Conservation (phyloP, 2,888 invertebrate species). For the Arge pagana region DNA sequence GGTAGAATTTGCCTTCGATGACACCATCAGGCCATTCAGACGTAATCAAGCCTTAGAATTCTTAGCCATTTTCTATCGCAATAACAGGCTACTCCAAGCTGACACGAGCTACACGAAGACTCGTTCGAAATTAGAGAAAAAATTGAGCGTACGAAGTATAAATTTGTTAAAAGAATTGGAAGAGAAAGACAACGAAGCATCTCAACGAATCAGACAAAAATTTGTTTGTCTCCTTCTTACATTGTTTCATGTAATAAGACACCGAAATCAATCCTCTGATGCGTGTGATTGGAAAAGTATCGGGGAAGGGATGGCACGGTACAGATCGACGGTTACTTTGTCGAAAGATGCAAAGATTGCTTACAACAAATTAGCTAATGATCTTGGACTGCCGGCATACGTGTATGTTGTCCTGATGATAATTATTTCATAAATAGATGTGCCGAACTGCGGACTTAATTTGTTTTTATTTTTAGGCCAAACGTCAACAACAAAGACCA, state of each 20-base stretch:
- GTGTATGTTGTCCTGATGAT: constrained; percentile 34
- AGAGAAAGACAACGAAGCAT: constrained; percentile 52
- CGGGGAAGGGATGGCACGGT: constrained; percentile 51
- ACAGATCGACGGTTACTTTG: constrained; percentile 52
- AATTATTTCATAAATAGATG: neutral
- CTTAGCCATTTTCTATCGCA: constrained; percentile 67
- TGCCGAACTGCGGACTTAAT: neutral
- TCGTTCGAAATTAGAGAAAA: constrained; percentile 57
- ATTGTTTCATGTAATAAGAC: constrained; percentile 57
- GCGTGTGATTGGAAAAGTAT: constrained; percentile 58
- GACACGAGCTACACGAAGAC: constrained; percentile 55
- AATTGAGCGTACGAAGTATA: constrained; percentile 58
- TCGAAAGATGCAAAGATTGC: constrained; percentile 58
- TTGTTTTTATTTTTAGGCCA: too few relatives aligned
- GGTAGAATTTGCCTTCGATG: constrained; percentile 65
- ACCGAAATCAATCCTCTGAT: constrained; percentile 44
- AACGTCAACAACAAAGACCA: constrained; percentile 36
- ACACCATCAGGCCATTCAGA: constrained; percentile 67
- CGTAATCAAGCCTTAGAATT: constrained; percentile 72
- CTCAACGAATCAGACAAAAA: constrained; percentile 61
- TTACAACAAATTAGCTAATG: constrained; percentile 58
- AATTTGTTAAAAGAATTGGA: constrained; percentile 53
- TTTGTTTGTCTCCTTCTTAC: constrained; percentile 63
- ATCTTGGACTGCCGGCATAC: constrained; percentile 51
- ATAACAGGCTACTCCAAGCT: constrained; percentile 61